Percentiles rank a stretch among this genome's conserved stretches.
Conservation (phyloP, 2,797 vertebrate genomes). For the Nannoperca obscura region DNA sequence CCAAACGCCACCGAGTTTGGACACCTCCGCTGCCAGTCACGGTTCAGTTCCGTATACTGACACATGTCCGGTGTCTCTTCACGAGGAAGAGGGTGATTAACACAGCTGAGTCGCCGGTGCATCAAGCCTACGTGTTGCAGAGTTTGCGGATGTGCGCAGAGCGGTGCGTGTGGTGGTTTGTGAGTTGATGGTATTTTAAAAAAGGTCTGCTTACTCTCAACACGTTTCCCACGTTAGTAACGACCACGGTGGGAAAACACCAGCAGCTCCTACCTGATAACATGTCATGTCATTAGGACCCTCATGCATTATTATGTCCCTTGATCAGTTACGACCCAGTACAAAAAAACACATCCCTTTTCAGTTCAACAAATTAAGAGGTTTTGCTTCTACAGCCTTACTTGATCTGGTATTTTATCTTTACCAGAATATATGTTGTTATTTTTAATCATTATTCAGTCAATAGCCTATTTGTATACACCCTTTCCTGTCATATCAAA, state of each 20-base stretch:
- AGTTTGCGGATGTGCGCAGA: constrained; percentile 50
- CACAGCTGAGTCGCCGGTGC: constrained; percentile 29
- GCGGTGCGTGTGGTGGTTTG: not conserved
- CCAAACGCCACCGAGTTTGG: not conserved
- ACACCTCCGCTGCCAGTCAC: not conserved
- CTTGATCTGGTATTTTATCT: too few species aligned
- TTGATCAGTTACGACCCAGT: not conserved
- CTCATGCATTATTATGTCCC: too few species aligned
- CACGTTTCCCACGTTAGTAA: not conserved
- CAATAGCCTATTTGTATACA: not conserved
- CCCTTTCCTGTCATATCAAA: not conserved
- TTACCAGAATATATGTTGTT: too few species aligned
- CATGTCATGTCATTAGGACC: not conserved
- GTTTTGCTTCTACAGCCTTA: not conserved
- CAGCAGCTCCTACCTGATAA: not conserved
- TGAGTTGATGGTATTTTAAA: not conserved
- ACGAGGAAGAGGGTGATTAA: constrained; percentile 72
- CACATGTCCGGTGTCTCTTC: constrained; percentile 52
- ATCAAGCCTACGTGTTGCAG: constrained; percentile 2
- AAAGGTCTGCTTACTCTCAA: not conserved
- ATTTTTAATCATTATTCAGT: not conserved
- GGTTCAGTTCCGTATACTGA: constrained; percentile 55
- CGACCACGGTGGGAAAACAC: not conserved
- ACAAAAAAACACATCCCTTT: not conserved
- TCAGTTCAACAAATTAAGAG: not conserved